phyloP scores from a whole-genome alignment of 2,888 invertebrate species.

The Chironomus riparius region DNA sequence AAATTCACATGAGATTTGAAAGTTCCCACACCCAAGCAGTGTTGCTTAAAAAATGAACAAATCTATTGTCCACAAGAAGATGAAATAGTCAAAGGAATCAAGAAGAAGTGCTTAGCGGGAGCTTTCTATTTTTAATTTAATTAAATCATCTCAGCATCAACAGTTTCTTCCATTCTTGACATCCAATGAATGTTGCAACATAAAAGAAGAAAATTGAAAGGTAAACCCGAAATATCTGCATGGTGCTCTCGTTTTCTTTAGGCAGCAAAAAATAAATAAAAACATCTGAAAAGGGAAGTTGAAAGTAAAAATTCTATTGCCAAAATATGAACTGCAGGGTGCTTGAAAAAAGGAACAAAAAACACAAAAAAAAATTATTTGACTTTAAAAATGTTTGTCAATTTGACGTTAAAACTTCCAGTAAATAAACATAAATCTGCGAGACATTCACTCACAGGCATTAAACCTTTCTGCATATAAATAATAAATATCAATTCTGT shows the following conservation, averaged over 20 bases:
- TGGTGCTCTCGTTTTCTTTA: not conserved
- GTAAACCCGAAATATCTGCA: slow-evolving; percentile 15
- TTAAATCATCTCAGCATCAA: slow-evolving; percentile 25
- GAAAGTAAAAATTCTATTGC: not conserved
- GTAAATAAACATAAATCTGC: too few species aligned
- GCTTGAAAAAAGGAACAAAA: not conserved
- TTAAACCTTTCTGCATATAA: not conserved
- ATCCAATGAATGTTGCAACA: not conserved
- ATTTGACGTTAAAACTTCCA: too few species aligned
- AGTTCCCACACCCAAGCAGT: slow-evolving; percentile 12
- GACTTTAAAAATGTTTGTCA: not conserved
- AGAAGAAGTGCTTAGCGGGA: slow-evolving; percentile 4
- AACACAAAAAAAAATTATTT: not conserved
- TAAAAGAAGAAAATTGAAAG: slow-evolving; percentile 17
- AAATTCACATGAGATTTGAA: not conserved
- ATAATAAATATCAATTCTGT: not conserved
- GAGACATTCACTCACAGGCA: not conserved
- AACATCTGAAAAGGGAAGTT: not conserved
- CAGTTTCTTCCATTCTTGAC: not conserved
- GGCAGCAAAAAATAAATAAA: not conserved
- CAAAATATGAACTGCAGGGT: slow-evolving; percentile 22
- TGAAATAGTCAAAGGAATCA: not conserved
- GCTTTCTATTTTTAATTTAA: slow-evolving; percentile 13
- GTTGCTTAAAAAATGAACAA: not conserved
- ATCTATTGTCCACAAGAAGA: not conserved